Evolutionary conservation across 2,797 vertebrate species (phyloP).

Genomic region (Gorsachius magnificus): DNA sequence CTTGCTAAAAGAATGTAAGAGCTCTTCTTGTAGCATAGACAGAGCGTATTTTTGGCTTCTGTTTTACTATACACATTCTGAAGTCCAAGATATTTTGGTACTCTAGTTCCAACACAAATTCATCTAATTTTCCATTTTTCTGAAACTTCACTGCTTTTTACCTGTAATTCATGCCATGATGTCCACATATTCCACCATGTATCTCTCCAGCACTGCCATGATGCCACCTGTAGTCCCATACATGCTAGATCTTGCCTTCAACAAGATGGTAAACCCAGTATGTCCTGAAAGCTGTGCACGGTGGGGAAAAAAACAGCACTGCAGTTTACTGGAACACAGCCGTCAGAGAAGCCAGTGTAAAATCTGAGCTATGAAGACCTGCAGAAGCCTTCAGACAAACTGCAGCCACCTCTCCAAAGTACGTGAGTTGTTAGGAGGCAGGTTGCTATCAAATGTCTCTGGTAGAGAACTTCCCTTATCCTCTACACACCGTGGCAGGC

Average conservation of each 20-base stretch:
- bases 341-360: not conserved
- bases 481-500: not conserved
- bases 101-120: not conserved
- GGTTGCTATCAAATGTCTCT: not conserved
- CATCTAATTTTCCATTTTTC: not conserved
- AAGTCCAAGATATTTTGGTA: not conserved
- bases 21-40: not conserved
- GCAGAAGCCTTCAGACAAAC: not conserved
- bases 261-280: not conserved
- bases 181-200: not conserved
- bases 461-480: not conserved
- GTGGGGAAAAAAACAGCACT: accelerated
- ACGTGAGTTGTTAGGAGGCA: not conserved
- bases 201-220: not conserved
- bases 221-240: not conserved
- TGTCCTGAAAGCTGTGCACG: not conserved
- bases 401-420: not conserved
- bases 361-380: not conserved
- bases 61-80: not conserved
- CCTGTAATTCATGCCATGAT: not conserved
- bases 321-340: not conserved
- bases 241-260: not conserved
- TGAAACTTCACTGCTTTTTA: not conserved
- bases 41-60: not conserved
- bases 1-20: not conserved